Evolutionary conservation across 2,797 vertebrate genomes (phyloP), one percentile per base, ranked within the genome.

Genomic region (Ptychobarbus kaznakovi): DNA sequence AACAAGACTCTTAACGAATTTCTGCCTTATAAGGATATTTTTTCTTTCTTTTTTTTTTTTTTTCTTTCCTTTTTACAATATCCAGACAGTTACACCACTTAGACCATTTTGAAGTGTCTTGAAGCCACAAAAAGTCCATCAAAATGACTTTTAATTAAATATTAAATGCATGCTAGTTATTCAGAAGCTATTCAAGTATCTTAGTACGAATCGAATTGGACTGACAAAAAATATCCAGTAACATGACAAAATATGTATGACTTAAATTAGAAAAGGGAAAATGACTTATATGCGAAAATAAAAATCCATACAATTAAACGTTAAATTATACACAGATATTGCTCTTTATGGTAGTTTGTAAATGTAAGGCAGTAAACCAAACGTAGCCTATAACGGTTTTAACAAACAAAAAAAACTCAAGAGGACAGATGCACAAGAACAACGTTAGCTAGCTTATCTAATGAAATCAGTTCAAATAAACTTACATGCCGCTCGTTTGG

Each of bases 401-500:
- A 61, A 61, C 58, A 25, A 4, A 40, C 7, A 9, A 42, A 66
- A 65, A 8, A 51, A 56, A 56, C 28, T 9, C 49, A 18, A 22
- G 18, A 49, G 51, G 6, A 76, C 87, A 74, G 2, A 89, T 87
- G 88, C 87, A 90, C 81, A 69, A 86, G 4, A 28, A 20, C 7
- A 38, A 38, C 35, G 35, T 38, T 63, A 32, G 32, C 32, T 32
- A 84, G 53, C 2, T 20, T 11, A 8, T 58, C 56, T 25, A 25
- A 32, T 69, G n/a, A 85, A 78, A 46, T 12, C 66, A 28, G 22
- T 56, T 11, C 11, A 46, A 32, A 46, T 85, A 89, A 84, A 49
- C 96, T 89, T 99, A 99, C 97, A 97, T 99, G 97, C 95, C 91
- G 97, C 97, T 95, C 97, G 97, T 93, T 96, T 95, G 88, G 98